A percentile compares a stretch with the other conserved stretches of the same genome.
These are phyloP conservation scores for Pseudopipra pipra DNA, from an alignment of 2,113 vertebrate genomes.

Conservation along the genomic window DNA sequence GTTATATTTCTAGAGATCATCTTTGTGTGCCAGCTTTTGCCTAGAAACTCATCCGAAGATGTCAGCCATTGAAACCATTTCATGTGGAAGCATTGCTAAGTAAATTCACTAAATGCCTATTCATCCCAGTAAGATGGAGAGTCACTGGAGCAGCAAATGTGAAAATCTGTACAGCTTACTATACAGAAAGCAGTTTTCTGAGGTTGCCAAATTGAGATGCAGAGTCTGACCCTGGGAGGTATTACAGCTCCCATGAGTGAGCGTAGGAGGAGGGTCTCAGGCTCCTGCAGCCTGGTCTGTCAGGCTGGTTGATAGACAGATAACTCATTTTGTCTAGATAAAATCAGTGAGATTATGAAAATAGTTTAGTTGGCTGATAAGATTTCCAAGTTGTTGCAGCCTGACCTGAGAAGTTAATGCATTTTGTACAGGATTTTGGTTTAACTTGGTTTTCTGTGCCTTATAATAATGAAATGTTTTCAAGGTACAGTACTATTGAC, in stretches of 20 bases:
- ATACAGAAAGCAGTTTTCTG: constrained; percentile 61
- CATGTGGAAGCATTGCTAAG: constrained; percentile 82
- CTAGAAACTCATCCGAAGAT: constrained; percentile 60
- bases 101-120: constrained; percentile 81
- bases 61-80: constrained; percentile 75
- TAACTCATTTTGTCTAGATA: constrained; percentile 5
- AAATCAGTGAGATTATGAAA: background rate
- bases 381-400: background rate
- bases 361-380: background rate
- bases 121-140: constrained; percentile 71
- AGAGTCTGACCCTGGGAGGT: constrained; percentile 55
- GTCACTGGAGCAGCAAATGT: constrained; percentile 74
- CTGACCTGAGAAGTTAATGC: background rate
- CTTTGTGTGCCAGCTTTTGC: constrained; percentile 37
- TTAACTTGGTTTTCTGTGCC: background rate
- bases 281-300: background rate
- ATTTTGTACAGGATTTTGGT: background rate
- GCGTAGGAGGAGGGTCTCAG: background rate
- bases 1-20: constrained; percentile 55
- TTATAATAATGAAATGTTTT: background rate
- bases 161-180: constrained; percentile 72
- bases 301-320: background rate
- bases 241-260: background rate
- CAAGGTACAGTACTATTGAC: background rate
- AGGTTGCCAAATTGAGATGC: constrained; percentile 61